phyloP scores from a whole-genome alignment of 2,113 vertebrate species.

The Baryphthengus martii region DNA sequence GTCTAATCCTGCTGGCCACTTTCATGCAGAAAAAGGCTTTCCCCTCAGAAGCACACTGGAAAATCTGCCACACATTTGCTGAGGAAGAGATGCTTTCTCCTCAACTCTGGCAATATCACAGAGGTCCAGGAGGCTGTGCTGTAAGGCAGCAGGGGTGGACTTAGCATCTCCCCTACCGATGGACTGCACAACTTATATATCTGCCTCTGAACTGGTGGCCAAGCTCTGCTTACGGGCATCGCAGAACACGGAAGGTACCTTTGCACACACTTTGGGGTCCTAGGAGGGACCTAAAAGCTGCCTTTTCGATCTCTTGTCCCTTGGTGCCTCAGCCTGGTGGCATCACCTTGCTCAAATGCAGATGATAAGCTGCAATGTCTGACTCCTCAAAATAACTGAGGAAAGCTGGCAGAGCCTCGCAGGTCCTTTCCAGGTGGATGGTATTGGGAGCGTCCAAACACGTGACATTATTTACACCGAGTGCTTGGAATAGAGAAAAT shows the following conservation, averaged over 20 bases:
- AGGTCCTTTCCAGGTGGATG: not conserved
- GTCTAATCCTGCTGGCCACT: not conserved
- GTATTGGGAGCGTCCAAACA: not conserved
- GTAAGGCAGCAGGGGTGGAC: not conserved
- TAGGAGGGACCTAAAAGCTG: not conserved
- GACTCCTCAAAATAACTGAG: not conserved
- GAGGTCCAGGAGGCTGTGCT: not conserved
- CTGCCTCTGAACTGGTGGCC: not conserved
- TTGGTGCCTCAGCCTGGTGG: not conserved
- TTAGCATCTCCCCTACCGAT: not conserved
- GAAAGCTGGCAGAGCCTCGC: not conserved
- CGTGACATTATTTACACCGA: not conserved
- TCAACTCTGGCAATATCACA: not conserved
- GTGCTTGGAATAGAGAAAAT: not conserved
- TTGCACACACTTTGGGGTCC: not conserved
- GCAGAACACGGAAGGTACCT: not conserved
- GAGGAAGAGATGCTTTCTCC: not conserved
- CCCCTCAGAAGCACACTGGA: not conserved
- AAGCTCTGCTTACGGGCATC: accelerated
- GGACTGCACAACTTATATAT: not conserved
- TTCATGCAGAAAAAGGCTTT: not conserved
- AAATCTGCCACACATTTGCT: not conserved
- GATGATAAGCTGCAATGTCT: not conserved
- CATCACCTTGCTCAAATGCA: not conserved
- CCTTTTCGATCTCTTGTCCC: not conserved